phyloP scores from a whole-genome alignment of 2,797 vertebrate species.

The Enteromius unitaeniatus region DNA sequence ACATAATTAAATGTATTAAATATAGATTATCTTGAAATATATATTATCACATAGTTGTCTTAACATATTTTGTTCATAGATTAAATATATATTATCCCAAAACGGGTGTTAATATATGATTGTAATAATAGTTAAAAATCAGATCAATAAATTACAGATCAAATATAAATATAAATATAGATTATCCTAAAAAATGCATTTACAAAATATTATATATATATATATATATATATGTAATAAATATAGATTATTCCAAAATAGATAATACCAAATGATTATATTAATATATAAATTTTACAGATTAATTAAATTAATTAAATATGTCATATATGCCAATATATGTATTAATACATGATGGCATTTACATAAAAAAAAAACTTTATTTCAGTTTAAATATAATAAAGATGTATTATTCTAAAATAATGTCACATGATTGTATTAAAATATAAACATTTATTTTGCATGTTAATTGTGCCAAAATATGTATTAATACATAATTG shows the following conservation, averaged over 20 bases:
- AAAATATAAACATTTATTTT: neutral
- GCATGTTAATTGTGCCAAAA: neutral
- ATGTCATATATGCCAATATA: neutral
- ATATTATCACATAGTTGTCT: neutral
- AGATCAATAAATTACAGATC: no score
- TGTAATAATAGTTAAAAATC: neutral
- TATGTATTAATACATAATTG: no score
- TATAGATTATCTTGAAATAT: neutral
- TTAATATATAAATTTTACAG: neutral
- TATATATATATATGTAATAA: neutral
- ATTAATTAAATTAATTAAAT: neutral
- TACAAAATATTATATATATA: neutral
- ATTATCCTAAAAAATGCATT: neutral
- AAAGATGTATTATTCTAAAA: neutral
- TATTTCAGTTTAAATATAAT: neutral
- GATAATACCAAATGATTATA: neutral
- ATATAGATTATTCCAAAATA: neutral
- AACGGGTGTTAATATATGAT: neutral
- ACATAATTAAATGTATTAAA: neutral
- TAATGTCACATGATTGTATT: neutral
- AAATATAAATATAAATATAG: neutral
- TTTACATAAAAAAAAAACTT: neutral
- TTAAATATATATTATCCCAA: neutral
- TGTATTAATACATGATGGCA: neutral
- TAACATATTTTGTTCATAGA: neutral